Evolutionary conservation across 2,888 invertebrate genomes (phyloP).

Genomic region (Lasioglossum oenotherae): DNA sequence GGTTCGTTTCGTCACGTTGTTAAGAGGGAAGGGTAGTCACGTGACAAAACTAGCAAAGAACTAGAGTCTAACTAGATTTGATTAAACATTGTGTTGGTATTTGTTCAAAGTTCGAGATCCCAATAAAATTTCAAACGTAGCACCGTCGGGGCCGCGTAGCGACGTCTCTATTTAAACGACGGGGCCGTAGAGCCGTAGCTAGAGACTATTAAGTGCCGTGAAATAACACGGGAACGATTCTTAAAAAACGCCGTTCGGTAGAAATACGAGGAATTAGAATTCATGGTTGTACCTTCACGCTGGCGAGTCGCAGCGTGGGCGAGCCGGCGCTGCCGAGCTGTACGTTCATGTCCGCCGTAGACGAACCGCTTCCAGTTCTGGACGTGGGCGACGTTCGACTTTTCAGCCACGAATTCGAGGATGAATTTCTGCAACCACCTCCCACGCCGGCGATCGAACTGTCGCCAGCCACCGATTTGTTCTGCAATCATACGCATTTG

Average conservation of each 20-base stretch:
- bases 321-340: constrained; percentile 85
- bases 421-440: constrained; percentile 76
- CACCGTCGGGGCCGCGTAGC: neutral
- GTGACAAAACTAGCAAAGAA: no score
- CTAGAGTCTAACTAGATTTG: no score
- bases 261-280: constrained; percentile 25
- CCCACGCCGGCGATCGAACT: constrained; percentile 74
- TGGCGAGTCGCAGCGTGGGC: constrained; percentile 85
- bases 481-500: constrained; percentile 70
- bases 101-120: neutral
- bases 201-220: constrained; percentile 25
- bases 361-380: constrained; percentile 80
- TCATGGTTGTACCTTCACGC: constrained; percentile 79
- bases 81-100: neutral
- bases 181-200: neutral
- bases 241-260: constrained; percentile 30
- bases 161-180: constrained; percentile 28
- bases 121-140: neutral
- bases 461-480: constrained; percentile 78
- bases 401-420: constrained; percentile 81
- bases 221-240: constrained; percentile 31
- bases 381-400: constrained; percentile 80
- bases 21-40: no score
- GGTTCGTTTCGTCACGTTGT: no score
- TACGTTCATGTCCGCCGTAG: constrained; percentile 85